Conservation (phyloP, 2,888 invertebrate genomes). For the Neelides folsomi region DNA sequence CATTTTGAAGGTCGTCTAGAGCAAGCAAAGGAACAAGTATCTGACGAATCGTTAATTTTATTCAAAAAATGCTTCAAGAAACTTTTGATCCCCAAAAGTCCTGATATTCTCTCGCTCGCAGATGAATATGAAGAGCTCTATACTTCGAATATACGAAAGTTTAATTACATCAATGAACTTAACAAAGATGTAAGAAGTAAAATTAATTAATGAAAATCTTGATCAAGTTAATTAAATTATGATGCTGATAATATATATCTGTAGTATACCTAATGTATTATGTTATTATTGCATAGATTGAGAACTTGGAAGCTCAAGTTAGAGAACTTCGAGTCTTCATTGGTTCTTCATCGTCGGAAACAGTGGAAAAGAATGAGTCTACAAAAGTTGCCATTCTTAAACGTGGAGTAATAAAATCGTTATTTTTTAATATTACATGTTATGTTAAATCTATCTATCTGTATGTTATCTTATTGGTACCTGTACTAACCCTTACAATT, state of each 20-base stretch:
- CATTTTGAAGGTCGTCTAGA: conserved; percentile 23
- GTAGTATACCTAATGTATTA: neutral
- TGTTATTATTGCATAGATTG: conserved; percentile 14
- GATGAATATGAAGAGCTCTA: conserved; percentile 28
- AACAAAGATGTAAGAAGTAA: conserved; percentile 21
- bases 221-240: neutral
- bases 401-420: conserved; percentile 11
- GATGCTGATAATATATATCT: neutral
- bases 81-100: conserved; percentile 17
- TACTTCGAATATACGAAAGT: conserved; percentile 25
- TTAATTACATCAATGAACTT: conserved; percentile 31
- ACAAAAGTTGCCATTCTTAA: conserved; percentile 19
- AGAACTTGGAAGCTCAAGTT: conserved; percentile 20
- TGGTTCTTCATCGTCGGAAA: conserved; percentile 17
- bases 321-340: conserved; percentile 18
- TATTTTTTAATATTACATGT: too few species aligned
- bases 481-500: too few species aligned
- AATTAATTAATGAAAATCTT: neutral
- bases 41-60: conserved; percentile 25
- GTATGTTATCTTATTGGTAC: too few species aligned
- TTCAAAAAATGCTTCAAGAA: conserved; percentile 24
- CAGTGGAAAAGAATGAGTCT: conserved; percentile 24
- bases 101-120: conserved; percentile 15
- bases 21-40: conserved; percentile 25
- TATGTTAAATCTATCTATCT: too few species aligned